Base-by-base conservation (phyloP, 2,888 invertebrate species). In the Sialis lutaria region DNA sequence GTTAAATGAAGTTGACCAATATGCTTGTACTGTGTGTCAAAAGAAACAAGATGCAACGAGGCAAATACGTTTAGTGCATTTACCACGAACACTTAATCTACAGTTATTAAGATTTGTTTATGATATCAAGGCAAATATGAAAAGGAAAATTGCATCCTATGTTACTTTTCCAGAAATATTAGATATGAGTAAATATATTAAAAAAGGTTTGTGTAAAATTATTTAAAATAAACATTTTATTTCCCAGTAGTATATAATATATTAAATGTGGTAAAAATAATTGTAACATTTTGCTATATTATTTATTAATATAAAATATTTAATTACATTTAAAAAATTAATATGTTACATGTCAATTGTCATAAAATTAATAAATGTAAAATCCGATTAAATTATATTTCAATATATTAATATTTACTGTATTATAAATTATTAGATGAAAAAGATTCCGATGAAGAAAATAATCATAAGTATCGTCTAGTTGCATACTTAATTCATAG, bases 401-500 rank as follows among this genome's bases (percentile, higher is more conserved):
- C n/a, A n/a, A n/a, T n/a, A n/a, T n/a, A n/a, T 22, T 22, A 22
- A 22, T 22, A 22, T 22, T n/a, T 22, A 22, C 22, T 22, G 22
- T 22, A 22, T 22, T 22, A 22, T 22, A 22, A 22, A 22, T 22
- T 22, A 22, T 22, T 22, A 22, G 22, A 22, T 22, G 22, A 22
- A 22, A 22, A 22, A 22, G 22, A 22, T 22, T 22, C 22, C 22
- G 4, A 22, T 57, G 58, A 42, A 8, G 31, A 42, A 13, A 31
- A 22, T 4, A 58, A 62, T 7, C 59, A 60, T 49, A 51, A 68
- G 42, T 80, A 77, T 55, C 70, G 73, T 52, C 64, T 80, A 41
- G 70, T 68, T 37, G 79, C 79, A 5, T 78, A 79, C 48, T 64
- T 80, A 41, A 74, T 78, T 51, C 80, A 80, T 55, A 72, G 74